These are phyloP conservation scores for Mizuhopecten yessoensis DNA, from an alignment of 1,140 invertebrate species.

Conservation along the genomic window DNA sequence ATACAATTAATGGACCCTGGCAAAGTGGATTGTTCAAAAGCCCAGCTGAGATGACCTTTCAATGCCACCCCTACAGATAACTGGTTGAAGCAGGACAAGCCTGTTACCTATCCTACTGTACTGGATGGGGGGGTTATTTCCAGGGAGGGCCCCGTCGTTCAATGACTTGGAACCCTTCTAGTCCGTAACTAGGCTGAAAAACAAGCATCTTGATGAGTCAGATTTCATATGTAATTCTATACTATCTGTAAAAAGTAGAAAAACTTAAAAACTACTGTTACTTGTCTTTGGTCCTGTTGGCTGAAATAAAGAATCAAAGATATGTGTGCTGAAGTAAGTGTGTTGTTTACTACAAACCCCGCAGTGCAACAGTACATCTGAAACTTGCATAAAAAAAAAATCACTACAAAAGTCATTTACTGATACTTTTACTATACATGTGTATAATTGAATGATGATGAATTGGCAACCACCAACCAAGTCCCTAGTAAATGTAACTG, in stretches of 20 bases:
- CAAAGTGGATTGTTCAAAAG: neutral
- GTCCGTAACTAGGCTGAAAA: constrained; percentile 38
- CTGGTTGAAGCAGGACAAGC: neutral
- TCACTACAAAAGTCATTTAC: neutral
- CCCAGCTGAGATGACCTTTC: neutral
- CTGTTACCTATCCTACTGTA: constrained; percentile 37
- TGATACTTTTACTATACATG: no score
- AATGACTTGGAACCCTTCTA: constrained; percentile 8
- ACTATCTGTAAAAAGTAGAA: neutral
- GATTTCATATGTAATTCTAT: neutral
- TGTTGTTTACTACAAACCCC: constrained; percentile 1
- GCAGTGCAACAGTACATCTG: neutral
- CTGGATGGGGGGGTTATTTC: constrained; percentile 12
- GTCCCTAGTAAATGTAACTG: constrained; percentile 7
- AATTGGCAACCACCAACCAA: constrained; percentile 31
- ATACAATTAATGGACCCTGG: constrained; percentile 23
- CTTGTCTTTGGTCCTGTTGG: neutral
- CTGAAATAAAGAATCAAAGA: neutral
- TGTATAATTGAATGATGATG: constrained; percentile 2
- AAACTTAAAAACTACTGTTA: neutral
- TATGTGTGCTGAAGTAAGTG: neutral
- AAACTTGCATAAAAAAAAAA: constrained; percentile 8
- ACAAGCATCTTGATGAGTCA: constrained; percentile 23
- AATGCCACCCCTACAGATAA: constrained; percentile 37
- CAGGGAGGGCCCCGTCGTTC: constrained; percentile 28